A percentile compares a stretch with the other conserved stretches of the same genome.
Evolutionary conservation across 53 echinoderm and acorn worm species (phyloP).

Genomic region (Henricia sp.): DNA sequence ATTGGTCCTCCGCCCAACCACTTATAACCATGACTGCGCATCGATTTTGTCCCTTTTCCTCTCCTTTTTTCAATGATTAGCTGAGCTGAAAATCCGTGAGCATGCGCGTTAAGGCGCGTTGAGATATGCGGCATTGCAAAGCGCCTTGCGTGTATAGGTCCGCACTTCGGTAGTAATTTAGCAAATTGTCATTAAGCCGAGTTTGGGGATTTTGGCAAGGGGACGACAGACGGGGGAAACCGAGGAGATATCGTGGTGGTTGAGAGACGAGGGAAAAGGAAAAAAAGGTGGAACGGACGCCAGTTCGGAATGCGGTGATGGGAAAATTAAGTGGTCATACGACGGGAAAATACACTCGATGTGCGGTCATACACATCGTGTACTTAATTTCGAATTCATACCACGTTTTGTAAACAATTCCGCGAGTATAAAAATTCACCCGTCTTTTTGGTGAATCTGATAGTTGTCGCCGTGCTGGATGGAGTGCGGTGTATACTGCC

Average conservation of each 20-base stretch:
- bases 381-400: no score
- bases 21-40: conserved; percentile 39
- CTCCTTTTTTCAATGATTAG: conserved; percentile 32
- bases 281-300: neutral
- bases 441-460: no score
- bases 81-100: neutral
- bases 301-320: no score
- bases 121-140: neutral
- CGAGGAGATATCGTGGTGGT: neutral
- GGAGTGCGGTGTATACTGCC: no score
- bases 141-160: neutral
- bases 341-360: no score
- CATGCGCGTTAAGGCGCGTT: conserved; percentile 33
- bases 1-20: conserved; percentile 39
- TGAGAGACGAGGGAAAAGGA: conserved; percentile 20
- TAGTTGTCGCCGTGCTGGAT: no score
- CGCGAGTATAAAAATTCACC: no score
- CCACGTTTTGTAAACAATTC: no score
- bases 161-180: conserved; percentile 19
- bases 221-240: conserved; percentile 45
- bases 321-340: no score
- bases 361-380: no score
- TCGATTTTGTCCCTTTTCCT: conserved; percentile 42
- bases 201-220: neutral
- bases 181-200: conserved; percentile 47